Conservation (phyloP, 37 sponge, comb jelly and placozoan species). For the Agelas oroides region DNA sequence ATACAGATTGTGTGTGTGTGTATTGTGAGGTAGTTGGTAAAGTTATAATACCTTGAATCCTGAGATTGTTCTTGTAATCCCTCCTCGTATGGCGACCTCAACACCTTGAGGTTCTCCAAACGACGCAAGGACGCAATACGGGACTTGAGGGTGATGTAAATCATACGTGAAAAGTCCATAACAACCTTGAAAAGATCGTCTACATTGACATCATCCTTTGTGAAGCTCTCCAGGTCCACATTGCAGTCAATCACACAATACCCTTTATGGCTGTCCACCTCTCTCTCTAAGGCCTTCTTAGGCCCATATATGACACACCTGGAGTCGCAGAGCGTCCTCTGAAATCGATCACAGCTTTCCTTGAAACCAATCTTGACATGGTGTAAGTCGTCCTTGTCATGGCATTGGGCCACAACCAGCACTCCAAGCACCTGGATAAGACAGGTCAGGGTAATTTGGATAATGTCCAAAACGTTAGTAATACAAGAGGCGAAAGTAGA, state of each 20-base stretch:
- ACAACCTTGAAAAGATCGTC: neutral
- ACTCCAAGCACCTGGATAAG: conserved; percentile 41
- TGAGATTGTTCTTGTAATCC: neutral
- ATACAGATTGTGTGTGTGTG: conserved; percentile 12
- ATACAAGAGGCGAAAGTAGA: too few species aligned
- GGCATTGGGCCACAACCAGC: conserved; percentile 43
- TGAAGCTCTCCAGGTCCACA: neutral
- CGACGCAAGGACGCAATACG: neutral
- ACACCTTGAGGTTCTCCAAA: neutral
- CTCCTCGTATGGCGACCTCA: conserved; percentile 5
- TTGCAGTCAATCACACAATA: conserved; percentile 22
- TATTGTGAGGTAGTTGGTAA: neutral
- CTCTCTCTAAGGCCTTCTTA: conserved; percentile 20
- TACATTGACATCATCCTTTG: neutral
- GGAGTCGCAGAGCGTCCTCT: conserved; percentile 9
- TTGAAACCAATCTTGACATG: conserved; percentile 1
- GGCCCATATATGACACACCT: conserved; percentile 57
- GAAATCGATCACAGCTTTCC: neutral
- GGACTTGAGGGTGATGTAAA: conserved; percentile 1
- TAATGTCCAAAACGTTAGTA: too few species aligned
- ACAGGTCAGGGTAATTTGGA: too few species aligned
- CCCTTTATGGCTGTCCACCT: neutral
- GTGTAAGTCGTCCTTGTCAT: conserved; percentile 32
- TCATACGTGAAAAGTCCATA: neutral
- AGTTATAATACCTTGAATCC: neutral